These are phyloP conservation scores for Pituophis catenifer DNA, from an alignment of 2,113 vertebrate genomes.

Conservation along the genomic window DNA sequence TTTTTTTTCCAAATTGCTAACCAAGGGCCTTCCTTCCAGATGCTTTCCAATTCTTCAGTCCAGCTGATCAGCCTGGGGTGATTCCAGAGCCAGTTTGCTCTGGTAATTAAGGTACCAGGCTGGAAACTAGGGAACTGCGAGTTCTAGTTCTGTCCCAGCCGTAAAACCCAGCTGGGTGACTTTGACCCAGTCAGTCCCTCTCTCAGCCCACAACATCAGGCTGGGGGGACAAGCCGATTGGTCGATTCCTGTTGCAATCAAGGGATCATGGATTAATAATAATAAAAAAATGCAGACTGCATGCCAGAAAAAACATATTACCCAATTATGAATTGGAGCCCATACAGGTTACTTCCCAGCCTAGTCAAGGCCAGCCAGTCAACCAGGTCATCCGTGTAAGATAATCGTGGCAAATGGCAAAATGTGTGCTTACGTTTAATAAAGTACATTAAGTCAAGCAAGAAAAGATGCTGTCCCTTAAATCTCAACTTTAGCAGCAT, in stretches of 20 bases:
- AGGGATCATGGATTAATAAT: too few species aligned
- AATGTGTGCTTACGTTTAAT: background rate
- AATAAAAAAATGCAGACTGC: too few species aligned
- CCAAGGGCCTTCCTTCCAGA: too few species aligned
- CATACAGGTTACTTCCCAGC: background rate
- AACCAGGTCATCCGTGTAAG: background rate
- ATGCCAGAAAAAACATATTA: too few species aligned
- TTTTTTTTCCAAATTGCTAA: too few species aligned
- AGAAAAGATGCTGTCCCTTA: background rate
- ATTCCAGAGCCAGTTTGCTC: background rate
- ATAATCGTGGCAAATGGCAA: background rate
- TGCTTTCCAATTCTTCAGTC: background rate
- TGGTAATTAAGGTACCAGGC: background rate
- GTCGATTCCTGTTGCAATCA: too few species aligned
- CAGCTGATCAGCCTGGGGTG: background rate
- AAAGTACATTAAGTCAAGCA: background rate
- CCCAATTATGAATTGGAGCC: background rate
- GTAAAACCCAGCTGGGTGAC: background rate
- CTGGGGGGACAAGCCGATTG: too few species aligned
- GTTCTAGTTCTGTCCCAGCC: background rate
- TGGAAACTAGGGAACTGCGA: background rate
- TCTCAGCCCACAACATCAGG: too few species aligned
- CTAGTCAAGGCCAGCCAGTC: too few species aligned
- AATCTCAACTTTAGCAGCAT: background rate
- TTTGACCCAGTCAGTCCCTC: background rate